These are phyloP conservation scores for Phyto melanocephala DNA, from an alignment of 2,888 invertebrate genomes.

Conservation along the genomic window DNA sequence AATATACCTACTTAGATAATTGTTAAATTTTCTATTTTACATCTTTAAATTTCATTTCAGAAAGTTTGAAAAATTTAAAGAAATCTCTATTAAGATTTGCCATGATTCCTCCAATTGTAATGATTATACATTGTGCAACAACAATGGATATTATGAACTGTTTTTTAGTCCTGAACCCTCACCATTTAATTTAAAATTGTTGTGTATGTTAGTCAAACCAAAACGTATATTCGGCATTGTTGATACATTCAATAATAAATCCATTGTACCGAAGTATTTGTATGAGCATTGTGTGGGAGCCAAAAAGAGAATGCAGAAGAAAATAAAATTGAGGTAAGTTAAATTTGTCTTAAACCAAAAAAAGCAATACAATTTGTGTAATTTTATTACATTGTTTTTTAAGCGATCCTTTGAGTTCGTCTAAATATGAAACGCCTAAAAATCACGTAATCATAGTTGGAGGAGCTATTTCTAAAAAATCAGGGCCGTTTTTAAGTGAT, in stretches of 20 bases:
- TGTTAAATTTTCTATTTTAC: too few relatives aligned
- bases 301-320: slow-evolving; percentile 24
- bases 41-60: background rate
- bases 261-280: slow-evolving; percentile 61
- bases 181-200: slow-evolving; percentile 60
- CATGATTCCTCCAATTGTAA: background rate
- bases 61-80: background rate
- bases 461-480: background rate
- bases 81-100: slow-evolving; percentile 23
- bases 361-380: background rate
- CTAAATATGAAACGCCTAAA: background rate
- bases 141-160: slow-evolving; percentile 54
- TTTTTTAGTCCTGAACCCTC: slow-evolving; percentile 62
- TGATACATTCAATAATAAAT: slow-evolving; percentile 51
- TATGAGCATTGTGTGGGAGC: slow-evolving; percentile 49
- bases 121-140: background rate
- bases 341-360: background rate
- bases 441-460: slow-evolving; percentile 5
- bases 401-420: background rate
- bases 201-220: slow-evolving; percentile 61
- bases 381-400: background rate
- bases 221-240: slow-evolving; percentile 62
- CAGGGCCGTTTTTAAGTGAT: slow-evolving; percentile 54
- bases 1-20: too few relatives aligned
- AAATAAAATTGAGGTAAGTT: slow-evolving; percentile 26